Conservation (phyloP, 2,888 invertebrate genomes). For the Erebia aethiops region DNA sequence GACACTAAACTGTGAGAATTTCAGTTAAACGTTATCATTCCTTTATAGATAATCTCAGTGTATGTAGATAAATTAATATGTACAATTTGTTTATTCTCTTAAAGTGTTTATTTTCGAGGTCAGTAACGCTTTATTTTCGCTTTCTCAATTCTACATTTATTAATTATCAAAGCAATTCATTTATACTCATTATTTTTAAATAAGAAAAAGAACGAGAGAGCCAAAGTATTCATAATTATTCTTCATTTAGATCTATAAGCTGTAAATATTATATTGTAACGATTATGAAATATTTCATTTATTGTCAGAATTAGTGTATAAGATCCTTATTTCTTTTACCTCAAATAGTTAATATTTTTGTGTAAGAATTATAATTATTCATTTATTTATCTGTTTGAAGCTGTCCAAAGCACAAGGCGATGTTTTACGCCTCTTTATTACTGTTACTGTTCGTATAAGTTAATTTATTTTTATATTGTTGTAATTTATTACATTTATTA, state of each 20-base stretch:
- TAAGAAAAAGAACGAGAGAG: conserved; percentile 55
- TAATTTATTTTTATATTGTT: conserved; percentile 62
- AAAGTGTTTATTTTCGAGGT: conserved; percentile 48
- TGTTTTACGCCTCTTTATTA: conserved; percentile 42
- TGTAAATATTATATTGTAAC: conserved; percentile 54
- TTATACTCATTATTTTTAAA: conserved; percentile 69
- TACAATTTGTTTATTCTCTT: conserved; percentile 57
- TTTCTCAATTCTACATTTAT: conserved; percentile 48
- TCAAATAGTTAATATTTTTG: conserved; percentile 54
- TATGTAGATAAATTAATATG: conserved; percentile 66
- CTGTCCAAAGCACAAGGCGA: conserved; percentile 60
- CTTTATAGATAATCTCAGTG: conserved; percentile 58
- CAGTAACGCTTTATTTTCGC: conserved; percentile 58
- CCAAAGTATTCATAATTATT: conserved; percentile 67
- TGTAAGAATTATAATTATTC: conserved; percentile 39
- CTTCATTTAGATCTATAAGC: conserved; percentile 54
- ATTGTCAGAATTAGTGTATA: conserved; percentile 65
- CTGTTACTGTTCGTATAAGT: conserved; percentile 58
- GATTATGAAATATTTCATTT: conserved; percentile 59
- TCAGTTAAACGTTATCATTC: conserved; percentile 61
- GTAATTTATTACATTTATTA: conserved; percentile 46
- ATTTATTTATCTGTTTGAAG: conserved; percentile 32
- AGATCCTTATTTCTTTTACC: conserved; percentile 67
- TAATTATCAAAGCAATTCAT: conserved; percentile 44
- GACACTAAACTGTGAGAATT: conserved; percentile 69